phyloP scores from a whole-genome alignment of 2,797 vertebrate species.

The Megalops cyprinoides region DNA sequence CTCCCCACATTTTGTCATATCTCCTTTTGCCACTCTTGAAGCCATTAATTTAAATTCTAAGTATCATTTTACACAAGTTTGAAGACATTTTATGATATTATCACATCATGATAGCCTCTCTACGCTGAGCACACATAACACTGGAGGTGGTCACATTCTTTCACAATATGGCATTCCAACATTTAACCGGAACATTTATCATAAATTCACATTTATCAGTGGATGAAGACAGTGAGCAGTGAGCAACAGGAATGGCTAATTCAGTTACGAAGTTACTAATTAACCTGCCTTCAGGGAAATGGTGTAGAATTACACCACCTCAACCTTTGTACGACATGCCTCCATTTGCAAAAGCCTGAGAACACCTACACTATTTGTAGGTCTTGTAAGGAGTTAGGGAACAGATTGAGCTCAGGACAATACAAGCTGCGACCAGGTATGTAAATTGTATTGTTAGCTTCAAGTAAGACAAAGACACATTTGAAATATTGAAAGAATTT shows the following conservation, averaged over 20 bases:
- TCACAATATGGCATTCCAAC: background rate
- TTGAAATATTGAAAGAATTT: background rate
- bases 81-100: too few relatives aligned
- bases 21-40: too few relatives aligned
- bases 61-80: too few relatives aligned
- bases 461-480: background rate
- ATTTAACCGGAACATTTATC: background rate
- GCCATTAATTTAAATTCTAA: too few relatives aligned
- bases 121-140: background rate
- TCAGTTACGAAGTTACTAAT: conserved; percentile 60
- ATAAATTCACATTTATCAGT: background rate
- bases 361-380: conserved; percentile 37
- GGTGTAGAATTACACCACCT: conserved; percentile 26
- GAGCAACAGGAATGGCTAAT: conserved; percentile 6
- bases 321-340: conserved; percentile 63
- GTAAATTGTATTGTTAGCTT: background rate
- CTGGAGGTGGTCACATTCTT: background rate
- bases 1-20: too few relatives aligned
- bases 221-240: conserved; percentile 2
- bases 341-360: conserved; percentile 36
- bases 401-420: conserved; percentile 10
- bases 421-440: conserved; percentile 45
- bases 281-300: conserved; percentile 58
- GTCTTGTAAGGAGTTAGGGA: background rate
- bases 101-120: too few relatives aligned